A percentile compares a stretch with the other conserved stretches of the same genome.
These are phyloP conservation scores for Oncorhynchus gorbuscha DNA, from an alignment of 2,113 vertebrate genomes.

Conservation along the genomic window DNA sequence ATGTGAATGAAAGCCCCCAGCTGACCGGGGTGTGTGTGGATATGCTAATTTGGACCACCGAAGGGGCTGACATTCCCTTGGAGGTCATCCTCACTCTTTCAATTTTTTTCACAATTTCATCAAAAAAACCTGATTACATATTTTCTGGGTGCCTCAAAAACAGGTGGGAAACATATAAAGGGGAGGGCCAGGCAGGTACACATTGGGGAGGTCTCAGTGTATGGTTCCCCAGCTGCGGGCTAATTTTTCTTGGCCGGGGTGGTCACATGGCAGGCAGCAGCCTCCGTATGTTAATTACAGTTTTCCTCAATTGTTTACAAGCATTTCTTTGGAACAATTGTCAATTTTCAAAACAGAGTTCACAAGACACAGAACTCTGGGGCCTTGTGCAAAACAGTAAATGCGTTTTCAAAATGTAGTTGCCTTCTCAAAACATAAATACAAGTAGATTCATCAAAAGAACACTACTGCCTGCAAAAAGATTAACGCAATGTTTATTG, in stretches of 20 bases:
- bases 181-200: not conserved
- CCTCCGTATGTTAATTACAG: conserved; percentile 47
- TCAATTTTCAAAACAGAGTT: no score
- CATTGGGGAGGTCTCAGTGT: not conserved
- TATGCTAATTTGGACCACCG: conserved; percentile 46
- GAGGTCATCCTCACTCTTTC: conserved; percentile 41
- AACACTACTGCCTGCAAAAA: no score
- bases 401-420: no score
- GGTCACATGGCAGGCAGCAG: conserved; percentile 37
- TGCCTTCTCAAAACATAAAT: no score
- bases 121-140: conserved; percentile 7
- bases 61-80: conserved; percentile 48
- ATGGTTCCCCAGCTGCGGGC: conserved; percentile 26
- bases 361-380: no score
- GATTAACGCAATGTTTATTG: no score
- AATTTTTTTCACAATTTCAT: conserved; percentile 54
- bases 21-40: conserved; percentile 36
- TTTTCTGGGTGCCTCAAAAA: not conserved
- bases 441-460: no score
- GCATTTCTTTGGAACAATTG: no score
- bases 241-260: conserved; percentile 16
- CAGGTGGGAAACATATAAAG: not conserved
- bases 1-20: conserved; percentile 53
- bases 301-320: no score
- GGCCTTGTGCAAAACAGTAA: no score